Evolutionary conservation across 2,888 invertebrate species (phyloP).

Genomic region (Rhorus exstirpatorius): DNA sequence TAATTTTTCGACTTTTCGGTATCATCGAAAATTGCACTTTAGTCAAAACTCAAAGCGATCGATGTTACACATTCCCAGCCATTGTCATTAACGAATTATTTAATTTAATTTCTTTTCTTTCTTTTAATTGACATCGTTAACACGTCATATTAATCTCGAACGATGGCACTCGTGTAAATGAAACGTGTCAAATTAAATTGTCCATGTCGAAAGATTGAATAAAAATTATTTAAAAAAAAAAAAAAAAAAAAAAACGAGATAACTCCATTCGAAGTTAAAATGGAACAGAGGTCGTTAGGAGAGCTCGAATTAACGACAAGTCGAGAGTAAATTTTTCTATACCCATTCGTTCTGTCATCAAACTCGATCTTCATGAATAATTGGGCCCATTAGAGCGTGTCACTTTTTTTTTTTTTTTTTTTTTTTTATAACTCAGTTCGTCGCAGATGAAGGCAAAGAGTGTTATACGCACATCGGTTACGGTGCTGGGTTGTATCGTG

Average conservation of each 20-base stretch:
- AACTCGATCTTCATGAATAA: constrained; percentile 24
- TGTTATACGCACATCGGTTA: constrained; percentile 54
- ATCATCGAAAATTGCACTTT: too few relatives aligned
- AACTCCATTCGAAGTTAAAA: not conserved
- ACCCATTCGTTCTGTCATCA: not conserved
- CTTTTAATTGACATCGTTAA: too few relatives aligned
- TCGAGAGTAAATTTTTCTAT: not conserved
- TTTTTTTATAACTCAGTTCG: too few relatives aligned
- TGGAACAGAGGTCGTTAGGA: constrained; percentile 8
- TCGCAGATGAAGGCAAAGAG: too few relatives aligned
- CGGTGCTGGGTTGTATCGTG: not conserved
- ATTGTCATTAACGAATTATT: too few relatives aligned
- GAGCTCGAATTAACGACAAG: constrained; percentile 18
- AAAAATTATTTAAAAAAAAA: not conserved
- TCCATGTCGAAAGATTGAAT: not conserved
- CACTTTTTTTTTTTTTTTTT: constrained; percentile 11
- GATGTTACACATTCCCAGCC: too few relatives aligned
- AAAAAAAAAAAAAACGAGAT: too few relatives aligned
- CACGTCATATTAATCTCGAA: too few relatives aligned
- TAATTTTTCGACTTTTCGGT: too few relatives aligned
- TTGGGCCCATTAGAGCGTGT: constrained; percentile 43
- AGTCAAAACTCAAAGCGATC: too few relatives aligned
- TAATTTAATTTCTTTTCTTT: not conserved
- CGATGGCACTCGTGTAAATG: too few relatives aligned
- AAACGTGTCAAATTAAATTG: not conserved